Evolutionary conservation across 2,113 vertebrate genomes (phyloP).

Genomic region (Nyctibius bracteatus): DNA sequence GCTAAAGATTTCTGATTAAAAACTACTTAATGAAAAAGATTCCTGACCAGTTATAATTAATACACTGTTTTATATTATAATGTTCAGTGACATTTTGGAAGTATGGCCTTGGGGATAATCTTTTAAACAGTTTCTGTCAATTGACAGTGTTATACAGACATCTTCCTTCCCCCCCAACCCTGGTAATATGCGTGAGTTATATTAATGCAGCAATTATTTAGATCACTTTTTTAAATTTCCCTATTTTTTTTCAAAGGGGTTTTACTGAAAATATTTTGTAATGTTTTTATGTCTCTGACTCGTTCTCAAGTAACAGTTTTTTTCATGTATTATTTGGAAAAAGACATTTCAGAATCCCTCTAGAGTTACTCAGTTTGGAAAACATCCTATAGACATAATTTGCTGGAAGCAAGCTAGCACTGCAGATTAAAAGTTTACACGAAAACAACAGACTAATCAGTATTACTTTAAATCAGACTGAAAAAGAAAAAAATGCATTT

Average conservation of each 20-base stretch:
- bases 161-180: not conserved
- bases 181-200: not conserved
- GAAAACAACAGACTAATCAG: constrained; percentile 55
- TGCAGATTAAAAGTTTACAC: constrained; percentile 69
- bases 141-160: constrained; percentile 40
- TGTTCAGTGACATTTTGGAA: constrained; percentile 31
- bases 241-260: not conserved
- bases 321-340: constrained; percentile 64
- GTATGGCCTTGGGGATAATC: not conserved
- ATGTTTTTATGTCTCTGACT: constrained; percentile 60
- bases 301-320: constrained; percentile 54
- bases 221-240: constrained; percentile 28
- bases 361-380: constrained; percentile 68
- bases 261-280: constrained; percentile 61
- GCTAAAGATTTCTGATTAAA: not conserved
- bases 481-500: constrained; percentile 26
- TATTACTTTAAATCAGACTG: constrained; percentile 43
- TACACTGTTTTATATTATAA: constrained; percentile 25
- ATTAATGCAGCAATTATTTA: constrained; percentile 56
- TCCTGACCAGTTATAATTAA: constrained; percentile 26
- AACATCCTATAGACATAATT: constrained; percentile 72
- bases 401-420: constrained; percentile 70
- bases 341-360: constrained; percentile 66
- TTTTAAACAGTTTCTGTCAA: constrained; percentile 50
- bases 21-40: not conserved